Evolutionary conservation across 2,888 invertebrate species (phyloP).

Genomic region (Drosophila neoperkinsi): DNA sequence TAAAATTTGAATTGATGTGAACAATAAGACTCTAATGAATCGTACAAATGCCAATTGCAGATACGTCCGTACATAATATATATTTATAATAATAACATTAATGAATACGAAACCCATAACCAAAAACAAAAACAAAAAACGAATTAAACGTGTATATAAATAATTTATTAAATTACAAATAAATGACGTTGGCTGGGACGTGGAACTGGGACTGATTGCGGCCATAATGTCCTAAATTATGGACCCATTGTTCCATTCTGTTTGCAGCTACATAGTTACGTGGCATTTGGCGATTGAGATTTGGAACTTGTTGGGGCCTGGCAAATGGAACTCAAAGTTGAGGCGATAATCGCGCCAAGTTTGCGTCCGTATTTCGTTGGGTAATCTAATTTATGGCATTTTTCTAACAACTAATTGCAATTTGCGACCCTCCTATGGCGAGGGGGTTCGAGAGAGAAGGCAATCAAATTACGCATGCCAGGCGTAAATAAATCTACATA

Average conservation of each 20-base stretch:
- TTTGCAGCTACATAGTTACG: slow-evolving; percentile 42
- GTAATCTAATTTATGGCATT: slow-evolving; percentile 78
- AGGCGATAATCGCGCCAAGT: slow-evolving; percentile 66
- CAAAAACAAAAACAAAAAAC: neutral
- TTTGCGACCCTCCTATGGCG: slow-evolving; percentile 57
- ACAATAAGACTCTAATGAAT: slow-evolving; percentile 73
- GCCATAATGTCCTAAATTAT: slow-evolving; percentile 75
- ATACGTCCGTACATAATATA: slow-evolving; percentile 16
- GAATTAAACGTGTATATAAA: slow-evolving; percentile 71
- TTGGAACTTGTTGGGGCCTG: slow-evolving; percentile 10
- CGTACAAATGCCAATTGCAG: slow-evolving; percentile 45
- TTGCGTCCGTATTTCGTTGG: slow-evolving; percentile 59
- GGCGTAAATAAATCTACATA: slow-evolving; percentile 67
- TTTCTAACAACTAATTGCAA: slow-evolving; percentile 77
- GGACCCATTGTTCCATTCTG: slow-evolving; percentile 67
- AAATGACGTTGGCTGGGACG: slow-evolving; percentile 31
- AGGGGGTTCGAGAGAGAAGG: neutral
- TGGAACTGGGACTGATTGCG: slow-evolving; percentile 47
- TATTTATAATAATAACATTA: slow-evolving; percentile 52
- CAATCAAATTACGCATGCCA: slow-evolving; percentile 74
- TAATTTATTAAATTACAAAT: slow-evolving; percentile 71
- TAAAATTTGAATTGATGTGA: slow-evolving; percentile 43
- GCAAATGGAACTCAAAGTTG: slow-evolving; percentile 43
- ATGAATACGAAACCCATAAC: slow-evolving; percentile 26
- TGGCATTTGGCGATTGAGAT: slow-evolving; percentile 7